Evolutionary conservation across 1,140 invertebrate genomes (phyloP), one percentile per base, ranked within the genome.

Genomic region (Alviniconcha marisindica): DNA sequence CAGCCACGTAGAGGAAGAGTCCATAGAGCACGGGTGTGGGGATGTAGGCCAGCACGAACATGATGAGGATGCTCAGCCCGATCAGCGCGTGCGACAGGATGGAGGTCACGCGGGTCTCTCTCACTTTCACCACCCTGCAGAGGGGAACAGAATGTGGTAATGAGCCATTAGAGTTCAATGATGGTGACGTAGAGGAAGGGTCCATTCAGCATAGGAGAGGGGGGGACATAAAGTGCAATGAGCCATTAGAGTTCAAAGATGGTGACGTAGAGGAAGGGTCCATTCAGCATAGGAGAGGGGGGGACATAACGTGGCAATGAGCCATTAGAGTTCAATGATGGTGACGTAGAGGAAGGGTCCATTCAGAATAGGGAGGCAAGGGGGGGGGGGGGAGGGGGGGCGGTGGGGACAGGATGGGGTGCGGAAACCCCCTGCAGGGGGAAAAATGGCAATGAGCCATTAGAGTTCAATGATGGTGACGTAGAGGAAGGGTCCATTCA

Each of bases 291-390:
- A 15, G 95, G 94, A 5, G 94, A 95, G 69, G 95, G 95, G 80
- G 96, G 96, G 89, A 94, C 95, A 24, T 89, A 51, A 51, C 7
- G 21, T 7, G 48, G 21, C 48, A 51, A 51, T 21, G 48, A 51
- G 10, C 21, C 48, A 21, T 87, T 94, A 94, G 63, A 96, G 93
- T 24, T 95, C 94, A 7, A 95, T 96, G 82, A 96, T 93, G 66
- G 95, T 95, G 92, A 96, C 95, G 88, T 95, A 96, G 51, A 96
- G 93, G 91, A 96, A 96, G 31, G 96, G 93, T 38, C 95, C 95
- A 88, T 96, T 95, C 2, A 96, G 93, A 31, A 96, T 95, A 18
- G 95, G 94, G 4, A 93, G 95, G 71, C 42, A 96, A 89, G 80
- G 95, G 92, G 78, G 96, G 92, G 24, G 95, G 95, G 42, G 95